Base-by-base conservation (phyloP, 2,113 vertebrate genomes). In the Oreotrochilus melanogaster region DNA sequence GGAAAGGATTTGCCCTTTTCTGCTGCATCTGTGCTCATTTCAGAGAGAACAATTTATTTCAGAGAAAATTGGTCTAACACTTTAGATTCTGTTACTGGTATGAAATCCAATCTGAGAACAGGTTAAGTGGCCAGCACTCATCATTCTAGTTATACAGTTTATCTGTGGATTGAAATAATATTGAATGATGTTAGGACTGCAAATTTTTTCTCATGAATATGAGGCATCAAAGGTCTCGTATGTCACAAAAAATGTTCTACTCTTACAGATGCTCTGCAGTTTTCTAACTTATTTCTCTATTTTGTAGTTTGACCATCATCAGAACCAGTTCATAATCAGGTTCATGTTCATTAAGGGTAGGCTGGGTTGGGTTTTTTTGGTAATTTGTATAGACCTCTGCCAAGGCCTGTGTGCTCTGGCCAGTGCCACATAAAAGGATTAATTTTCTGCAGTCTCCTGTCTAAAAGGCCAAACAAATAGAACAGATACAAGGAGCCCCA, bases 21-120 rank as follows among this genome's bases (percentile, higher is more conserved):
- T 86, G 50, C 48, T 90, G 56, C 19, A n/a, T 21, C 25, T 58
- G 15, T 82, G 42, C 51, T 88, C 42, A 4, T 50, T 92, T 93
- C 75, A 88, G 81, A 57, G 48, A 95, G 82, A 95, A 78, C 14
- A 42, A 58, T 70, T 47, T 76, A 39, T 92, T 93, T 54, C 62
- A 83, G 42, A 65, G 74, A 88, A 86, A 91, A 83, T 60, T 86
- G 28, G 45, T 74, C 1, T 19, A 47, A 24, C 28, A 2, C 31
- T 53, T 75, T 88, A 50, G 50, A 22, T 64, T 64, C 35, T 72
- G 30, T 57, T 35, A 42, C 60, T 42, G 3, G 31, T 56, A 78
- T 23, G 48, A 95, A 96, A 78, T 71, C 48, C 58, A 88, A 3
- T 48, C 37, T 89, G 85, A 92, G 90, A 88, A 61, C 6, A 69